These are phyloP conservation scores for Pitangus sulphuratus DNA, from an alignment of 2,797 vertebrate species.

Conservation along the genomic window DNA sequence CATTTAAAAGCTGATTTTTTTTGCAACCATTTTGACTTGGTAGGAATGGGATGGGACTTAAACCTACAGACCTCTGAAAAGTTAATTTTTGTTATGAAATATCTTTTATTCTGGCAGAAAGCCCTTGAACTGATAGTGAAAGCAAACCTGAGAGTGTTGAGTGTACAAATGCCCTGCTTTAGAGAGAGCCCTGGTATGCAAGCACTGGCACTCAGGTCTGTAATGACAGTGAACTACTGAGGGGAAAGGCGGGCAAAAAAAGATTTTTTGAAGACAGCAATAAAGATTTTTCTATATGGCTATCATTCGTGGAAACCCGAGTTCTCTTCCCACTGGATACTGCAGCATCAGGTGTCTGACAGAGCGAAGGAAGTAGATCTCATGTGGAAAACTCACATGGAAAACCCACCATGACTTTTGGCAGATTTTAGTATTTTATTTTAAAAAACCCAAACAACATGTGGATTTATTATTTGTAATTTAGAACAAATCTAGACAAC, in stretches of 20 bases:
- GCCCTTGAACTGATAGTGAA: not conserved
- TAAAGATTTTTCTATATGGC: not conserved
- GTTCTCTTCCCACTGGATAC: not conserved
- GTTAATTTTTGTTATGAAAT: not conserved
- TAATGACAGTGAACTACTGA: not conserved
- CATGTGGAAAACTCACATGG: not conserved
- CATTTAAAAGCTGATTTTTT: not conserved
- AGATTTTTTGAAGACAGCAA: not conserved
- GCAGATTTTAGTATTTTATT: not conserved
- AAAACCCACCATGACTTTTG: not conserved
- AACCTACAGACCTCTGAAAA: not conserved
- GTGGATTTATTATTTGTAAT: not conserved
- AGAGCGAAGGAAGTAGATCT: not conserved
- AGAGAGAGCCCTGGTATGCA: not conserved
- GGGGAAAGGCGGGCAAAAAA: not conserved
- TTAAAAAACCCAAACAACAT: not conserved
- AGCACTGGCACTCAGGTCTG: not conserved
- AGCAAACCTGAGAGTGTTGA: not conserved
- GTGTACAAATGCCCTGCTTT: not conserved
- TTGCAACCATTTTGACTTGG: not conserved
- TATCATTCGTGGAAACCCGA: not conserved
- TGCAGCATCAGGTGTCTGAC: not conserved
- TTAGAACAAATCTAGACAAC: not conserved
- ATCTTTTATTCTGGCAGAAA: not conserved
- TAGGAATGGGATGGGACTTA: not conserved